These are phyloP conservation scores for Notarius lentiginosus DNA, from an alignment of 2,113 vertebrate species.

Conservation along the genomic window DNA sequence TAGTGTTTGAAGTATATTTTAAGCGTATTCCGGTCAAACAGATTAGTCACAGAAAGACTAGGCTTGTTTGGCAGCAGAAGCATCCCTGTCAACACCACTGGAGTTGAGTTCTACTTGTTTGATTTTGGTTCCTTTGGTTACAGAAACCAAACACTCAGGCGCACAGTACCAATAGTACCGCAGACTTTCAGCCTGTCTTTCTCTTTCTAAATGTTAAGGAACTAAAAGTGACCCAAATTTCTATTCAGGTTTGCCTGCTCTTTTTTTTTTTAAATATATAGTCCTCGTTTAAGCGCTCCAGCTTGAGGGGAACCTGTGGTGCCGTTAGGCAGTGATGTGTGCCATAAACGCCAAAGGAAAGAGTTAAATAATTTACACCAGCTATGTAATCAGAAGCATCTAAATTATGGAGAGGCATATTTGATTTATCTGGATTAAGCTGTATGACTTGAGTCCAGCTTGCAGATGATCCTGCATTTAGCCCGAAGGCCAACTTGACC, in stretches of 20 bases:
- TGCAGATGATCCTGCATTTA: conserved; percentile 59
- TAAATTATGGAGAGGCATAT: conserved; percentile 57
- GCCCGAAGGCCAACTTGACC: conserved; percentile 44
- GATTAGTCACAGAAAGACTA: neutral
- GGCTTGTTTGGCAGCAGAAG: too few relatives aligned
- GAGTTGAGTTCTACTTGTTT: neutral
- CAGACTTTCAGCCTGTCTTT: neutral
- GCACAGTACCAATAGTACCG: neutral
- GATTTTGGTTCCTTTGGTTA: neutral
- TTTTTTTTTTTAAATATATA: neutral
- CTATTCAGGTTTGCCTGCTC: neutral
- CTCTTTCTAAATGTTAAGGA: neutral
- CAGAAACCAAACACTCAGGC: neutral
- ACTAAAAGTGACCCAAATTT: neutral
- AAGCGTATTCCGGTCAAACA: neutral
- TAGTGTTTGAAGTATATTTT: neutral
- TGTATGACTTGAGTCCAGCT: conserved; percentile 56
- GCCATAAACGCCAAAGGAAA: conserved; percentile 59
- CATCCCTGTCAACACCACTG: neutral
- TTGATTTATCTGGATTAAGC: conserved; percentile 65
- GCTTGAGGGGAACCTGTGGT: conserved; percentile 44
- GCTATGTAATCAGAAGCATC: conserved; percentile 67
- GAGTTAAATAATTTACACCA: conserved; percentile 71
- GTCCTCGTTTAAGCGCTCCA: neutral
- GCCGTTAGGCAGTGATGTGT: conserved; percentile 66